Percentiles rank a stretch among this genome's conserved stretches.
These are phyloP conservation scores for Lagopus muta DNA, from an alignment of 2,113 vertebrate genomes.

Conservation along the genomic window DNA sequence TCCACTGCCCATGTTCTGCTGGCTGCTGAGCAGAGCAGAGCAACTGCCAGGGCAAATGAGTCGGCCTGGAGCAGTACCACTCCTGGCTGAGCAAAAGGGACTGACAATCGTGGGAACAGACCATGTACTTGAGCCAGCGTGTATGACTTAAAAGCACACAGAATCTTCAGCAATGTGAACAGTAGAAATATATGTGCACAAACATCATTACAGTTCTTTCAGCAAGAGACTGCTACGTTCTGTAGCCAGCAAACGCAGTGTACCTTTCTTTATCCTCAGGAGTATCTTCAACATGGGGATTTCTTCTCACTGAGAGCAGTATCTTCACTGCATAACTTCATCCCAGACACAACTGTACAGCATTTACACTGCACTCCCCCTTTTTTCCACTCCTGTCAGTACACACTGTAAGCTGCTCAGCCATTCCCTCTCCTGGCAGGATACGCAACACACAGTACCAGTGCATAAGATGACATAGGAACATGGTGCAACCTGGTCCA, in stretches of 20 bases:
- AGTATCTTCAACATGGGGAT: no score
- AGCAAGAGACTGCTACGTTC: background rate
- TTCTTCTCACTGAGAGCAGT: background rate
- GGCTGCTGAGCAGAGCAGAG: background rate
- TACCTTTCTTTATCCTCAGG: accelerated
- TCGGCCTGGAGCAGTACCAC: accelerated
- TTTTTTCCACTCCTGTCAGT: background rate
- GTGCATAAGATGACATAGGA: accelerated
- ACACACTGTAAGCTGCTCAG: background rate
- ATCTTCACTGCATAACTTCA: background rate
- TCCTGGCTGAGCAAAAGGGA: background rate
- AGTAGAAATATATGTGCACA: accelerated
- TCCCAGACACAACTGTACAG: background rate
- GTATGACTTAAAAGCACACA: background rate
- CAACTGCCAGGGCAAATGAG: accelerated
- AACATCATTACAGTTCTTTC: accelerated
- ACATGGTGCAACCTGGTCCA: background rate
- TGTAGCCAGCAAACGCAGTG: accelerated
- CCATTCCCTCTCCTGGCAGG: background rate
- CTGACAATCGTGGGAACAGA: accelerated
- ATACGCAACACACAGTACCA: background rate
- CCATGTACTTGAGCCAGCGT: background rate
- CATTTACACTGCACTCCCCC: background rate
- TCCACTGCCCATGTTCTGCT: accelerated
- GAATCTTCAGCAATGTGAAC: accelerated